Percentiles rank a stretch among this genome's conserved stretches.
phyloP scores from a whole-genome alignment of 2,888 invertebrate genomes.

The Nemurella pictetii region DNA sequence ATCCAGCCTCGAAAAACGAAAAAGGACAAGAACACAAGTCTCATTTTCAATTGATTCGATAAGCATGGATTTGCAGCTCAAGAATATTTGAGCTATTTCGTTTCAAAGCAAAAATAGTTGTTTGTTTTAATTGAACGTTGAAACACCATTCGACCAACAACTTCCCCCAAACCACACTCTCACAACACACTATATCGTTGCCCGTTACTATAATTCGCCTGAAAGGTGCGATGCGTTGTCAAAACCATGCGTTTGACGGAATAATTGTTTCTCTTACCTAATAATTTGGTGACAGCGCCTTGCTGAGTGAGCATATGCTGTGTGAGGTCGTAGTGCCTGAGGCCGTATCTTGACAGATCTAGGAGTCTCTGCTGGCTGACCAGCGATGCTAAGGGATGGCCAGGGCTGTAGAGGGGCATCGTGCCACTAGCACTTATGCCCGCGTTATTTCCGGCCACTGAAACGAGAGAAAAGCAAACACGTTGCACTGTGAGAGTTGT shows the following conservation, averaged over 20 bases:
- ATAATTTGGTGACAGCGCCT: conserved; percentile 84
- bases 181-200: no score
- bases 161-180: no score
- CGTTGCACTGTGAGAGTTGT: no score
- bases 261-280: conserved; percentile 66
- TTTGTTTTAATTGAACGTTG: no score
- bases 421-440: conserved; percentile 3
- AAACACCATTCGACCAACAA: no score
- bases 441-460: conserved; percentile 11
- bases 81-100: no score
- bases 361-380: conserved; percentile 73
- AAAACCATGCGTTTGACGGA: neutral
- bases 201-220: neutral
- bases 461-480: neutral
- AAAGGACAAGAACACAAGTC: no score
- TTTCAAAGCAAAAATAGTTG: no score
- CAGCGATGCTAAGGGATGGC: conserved; percentile 69
- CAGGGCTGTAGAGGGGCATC: conserved; percentile 26
- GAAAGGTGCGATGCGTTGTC: neutral
- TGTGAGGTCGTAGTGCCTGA: conserved; percentile 87
- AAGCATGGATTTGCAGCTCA: no score
- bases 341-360: conserved; percentile 72
- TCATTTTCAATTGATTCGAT: no score
- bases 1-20: no score
- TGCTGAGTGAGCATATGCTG: conserved; percentile 85